phyloP scores from a whole-genome alignment of 1,140 invertebrate species.

The Papilio polytes region DNA sequence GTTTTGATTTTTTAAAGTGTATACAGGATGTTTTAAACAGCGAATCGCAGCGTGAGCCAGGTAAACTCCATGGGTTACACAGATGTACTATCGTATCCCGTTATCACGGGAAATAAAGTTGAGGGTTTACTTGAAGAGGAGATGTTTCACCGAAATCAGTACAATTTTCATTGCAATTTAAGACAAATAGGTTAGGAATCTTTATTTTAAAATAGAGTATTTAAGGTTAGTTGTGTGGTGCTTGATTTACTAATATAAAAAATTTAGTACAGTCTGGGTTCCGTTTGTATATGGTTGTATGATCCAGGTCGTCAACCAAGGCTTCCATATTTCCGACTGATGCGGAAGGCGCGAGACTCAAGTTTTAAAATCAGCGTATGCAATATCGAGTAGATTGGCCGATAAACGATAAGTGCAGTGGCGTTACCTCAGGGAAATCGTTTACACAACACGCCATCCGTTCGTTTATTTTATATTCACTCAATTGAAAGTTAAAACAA shows the following conservation, averaged over 20 bases:
- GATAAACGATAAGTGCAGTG: slow-evolving; percentile 43
- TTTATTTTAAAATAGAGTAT: not conserved
- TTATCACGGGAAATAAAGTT: no score
- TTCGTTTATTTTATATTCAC: slow-evolving; percentile 40
- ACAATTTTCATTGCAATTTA: not conserved
- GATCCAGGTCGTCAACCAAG: slow-evolving; percentile 68
- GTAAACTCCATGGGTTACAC: no score
- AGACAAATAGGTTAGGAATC: not conserved
- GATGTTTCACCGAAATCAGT: not conserved
- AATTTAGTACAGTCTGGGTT: slow-evolving; percentile 58
- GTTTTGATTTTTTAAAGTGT: not conserved
- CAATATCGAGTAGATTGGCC: slow-evolving; percentile 36
- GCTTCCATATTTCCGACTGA: slow-evolving; percentile 56
- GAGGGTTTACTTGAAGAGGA: not conserved
- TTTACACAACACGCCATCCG: slow-evolving; percentile 59
- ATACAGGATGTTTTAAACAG: not conserved
- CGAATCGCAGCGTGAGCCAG: not conserved
- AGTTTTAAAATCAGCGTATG: slow-evolving; percentile 38
- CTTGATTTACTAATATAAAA: not conserved
- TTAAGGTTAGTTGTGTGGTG: not conserved
- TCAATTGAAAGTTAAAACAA: slow-evolving; percentile 28
- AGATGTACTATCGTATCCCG: no score
- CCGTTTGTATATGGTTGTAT: slow-evolving; percentile 69
- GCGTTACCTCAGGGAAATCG: slow-evolving; percentile 51
- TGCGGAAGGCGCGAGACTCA: slow-evolving; percentile 36